These are phyloP conservation scores for Bathynomus jamesi DNA, from an alignment of 1,140 invertebrate genomes.

Conservation along the genomic window DNA sequence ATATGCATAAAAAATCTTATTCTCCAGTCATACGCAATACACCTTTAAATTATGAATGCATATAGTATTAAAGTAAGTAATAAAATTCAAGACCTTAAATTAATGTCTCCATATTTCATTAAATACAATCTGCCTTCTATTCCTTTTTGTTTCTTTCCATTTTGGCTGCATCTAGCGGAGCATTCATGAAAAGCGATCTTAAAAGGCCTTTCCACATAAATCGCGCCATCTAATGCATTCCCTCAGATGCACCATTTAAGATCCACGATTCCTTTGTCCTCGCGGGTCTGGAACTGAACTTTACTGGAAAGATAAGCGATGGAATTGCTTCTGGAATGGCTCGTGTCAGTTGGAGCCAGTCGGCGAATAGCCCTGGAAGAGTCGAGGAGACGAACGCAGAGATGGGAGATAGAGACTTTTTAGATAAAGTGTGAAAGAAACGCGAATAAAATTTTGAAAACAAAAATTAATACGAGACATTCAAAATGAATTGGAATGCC, in stretches of 20 bases:
- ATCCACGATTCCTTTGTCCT: background rate
- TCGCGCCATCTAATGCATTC: background rate
- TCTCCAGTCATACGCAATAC: no score
- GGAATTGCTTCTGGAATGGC: background rate
- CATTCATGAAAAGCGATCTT: background rate
- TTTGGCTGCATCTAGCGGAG: background rate
- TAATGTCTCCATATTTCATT: background rate
- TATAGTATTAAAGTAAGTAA: no score
- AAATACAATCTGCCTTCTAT: background rate
- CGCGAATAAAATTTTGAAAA: no score
- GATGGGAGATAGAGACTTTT: no score
- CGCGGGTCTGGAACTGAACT: background rate
- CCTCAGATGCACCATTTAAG: slow-evolving; percentile 1
- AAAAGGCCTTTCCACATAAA: background rate
- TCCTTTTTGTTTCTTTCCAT: background rate
- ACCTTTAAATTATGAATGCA: no score
- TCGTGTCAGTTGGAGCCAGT: background rate
- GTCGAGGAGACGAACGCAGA: no score
- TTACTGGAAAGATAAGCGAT: background rate
- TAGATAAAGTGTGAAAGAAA: no score
- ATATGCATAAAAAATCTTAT: no score
- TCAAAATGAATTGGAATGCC: no score
- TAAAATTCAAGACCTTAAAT: slow-evolving; percentile 1
- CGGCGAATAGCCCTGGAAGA: no score
- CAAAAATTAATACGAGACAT: no score